Evolutionary conservation across 2,113 vertebrate genomes (phyloP).

Genomic region (Hylia prasina): DNA sequence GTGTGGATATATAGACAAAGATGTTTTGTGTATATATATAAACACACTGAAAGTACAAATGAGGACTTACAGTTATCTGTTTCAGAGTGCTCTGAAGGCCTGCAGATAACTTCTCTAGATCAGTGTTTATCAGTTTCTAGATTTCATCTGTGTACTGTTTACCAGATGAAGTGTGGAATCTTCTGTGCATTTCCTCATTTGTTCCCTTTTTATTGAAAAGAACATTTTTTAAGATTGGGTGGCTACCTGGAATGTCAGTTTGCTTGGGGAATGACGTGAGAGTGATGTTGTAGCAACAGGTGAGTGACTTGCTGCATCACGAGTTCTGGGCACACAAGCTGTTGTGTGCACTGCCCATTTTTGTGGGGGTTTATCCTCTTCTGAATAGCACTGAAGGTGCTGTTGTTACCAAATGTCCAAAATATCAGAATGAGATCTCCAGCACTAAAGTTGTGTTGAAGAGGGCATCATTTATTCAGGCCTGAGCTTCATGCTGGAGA

Average conservation of each 20-base stretch:
- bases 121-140: not conserved
- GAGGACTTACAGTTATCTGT: not conserved
- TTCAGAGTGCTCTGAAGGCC: not conserved
- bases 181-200: not conserved
- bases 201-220: not conserved
- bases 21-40: not conserved
- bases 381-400: not conserved
- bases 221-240: not conserved
- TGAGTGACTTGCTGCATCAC: not conserved
- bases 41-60: not conserved
- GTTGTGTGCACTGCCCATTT: fast-evolving
- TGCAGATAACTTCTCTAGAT: not conserved
- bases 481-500: not conserved
- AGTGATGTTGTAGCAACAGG: not conserved
- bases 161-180: not conserved
- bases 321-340: not conserved
- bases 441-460: not conserved
- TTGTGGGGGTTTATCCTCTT: not conserved
- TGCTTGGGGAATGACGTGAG: not conserved
- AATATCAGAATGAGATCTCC: not conserved
- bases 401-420: not conserved
- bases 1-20: not conserved
- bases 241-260: not conserved
- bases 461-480: not conserved
- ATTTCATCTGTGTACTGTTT: not conserved